phyloP scores from a whole-genome alignment of 2,888 invertebrate species.

The Carabus problematicus region DNA sequence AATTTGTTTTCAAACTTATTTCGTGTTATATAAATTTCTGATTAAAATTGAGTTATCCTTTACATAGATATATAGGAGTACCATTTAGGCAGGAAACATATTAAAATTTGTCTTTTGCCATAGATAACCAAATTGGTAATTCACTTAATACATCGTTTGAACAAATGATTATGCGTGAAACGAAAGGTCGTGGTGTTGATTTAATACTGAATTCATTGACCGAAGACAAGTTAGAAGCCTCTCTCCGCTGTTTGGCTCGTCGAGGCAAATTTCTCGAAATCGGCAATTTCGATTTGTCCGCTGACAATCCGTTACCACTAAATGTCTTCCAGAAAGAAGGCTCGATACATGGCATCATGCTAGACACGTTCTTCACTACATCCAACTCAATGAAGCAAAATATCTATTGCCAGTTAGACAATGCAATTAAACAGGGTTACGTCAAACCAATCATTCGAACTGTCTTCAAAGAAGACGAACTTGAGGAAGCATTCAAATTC shows the following conservation, averaged over 20 bases:
- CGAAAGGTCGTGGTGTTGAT: constrained; percentile 88
- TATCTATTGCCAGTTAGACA: constrained; percentile 63
- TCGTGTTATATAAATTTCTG: too few relatives aligned
- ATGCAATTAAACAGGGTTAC: constrained; percentile 69
- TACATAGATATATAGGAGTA: background rate
- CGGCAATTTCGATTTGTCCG: constrained; percentile 82
- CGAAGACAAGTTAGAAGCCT: constrained; percentile 86
- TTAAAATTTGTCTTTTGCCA: constrained; percentile 33
- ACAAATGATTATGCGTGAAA: constrained; percentile 78
- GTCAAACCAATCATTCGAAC: constrained; percentile 73
- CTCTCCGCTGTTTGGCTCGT: constrained; percentile 66
- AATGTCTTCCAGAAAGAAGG: constrained; percentile 73
- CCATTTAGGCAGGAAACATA: background rate
- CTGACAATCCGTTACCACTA: constrained; percentile 72
- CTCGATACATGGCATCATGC: constrained; percentile 78
- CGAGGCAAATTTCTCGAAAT: constrained; percentile 83
- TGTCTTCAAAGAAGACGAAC: constrained; percentile 69
- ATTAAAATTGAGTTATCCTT: too few relatives aligned
- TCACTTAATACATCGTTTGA: constrained; percentile 89
- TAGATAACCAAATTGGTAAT: constrained; percentile 80
- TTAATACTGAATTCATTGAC: constrained; percentile 90
- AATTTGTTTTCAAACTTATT: too few relatives aligned
- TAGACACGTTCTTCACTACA: constrained; percentile 72
- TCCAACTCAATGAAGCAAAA: constrained; percentile 60
- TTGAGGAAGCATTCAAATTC: constrained; percentile 72